Evolutionary conservation across 2,797 vertebrate genomes (phyloP), one percentile per base, ranked within the genome.

Genomic region (Leuciscus waleckii): DNA sequence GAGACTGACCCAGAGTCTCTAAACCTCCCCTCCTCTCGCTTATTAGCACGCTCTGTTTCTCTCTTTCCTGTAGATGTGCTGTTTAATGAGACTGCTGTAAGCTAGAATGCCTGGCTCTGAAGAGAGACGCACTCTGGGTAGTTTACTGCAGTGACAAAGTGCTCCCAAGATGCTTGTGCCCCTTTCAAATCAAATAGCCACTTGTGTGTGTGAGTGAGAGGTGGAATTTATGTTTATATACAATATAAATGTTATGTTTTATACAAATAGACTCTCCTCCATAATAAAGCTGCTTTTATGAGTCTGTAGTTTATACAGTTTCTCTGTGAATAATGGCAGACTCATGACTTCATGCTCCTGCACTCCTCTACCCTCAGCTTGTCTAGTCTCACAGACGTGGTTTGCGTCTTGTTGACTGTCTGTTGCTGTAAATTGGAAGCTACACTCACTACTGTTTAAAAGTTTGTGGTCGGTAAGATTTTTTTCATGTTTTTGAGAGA

Each of bases 141-240:
- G 87, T 90, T 90, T 86, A 80, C 83, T 85, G 76, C 85, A 81
- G 81, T 76, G 65, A 79, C 65, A 69, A 85, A 85, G 84, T 86
- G 61, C 49, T 89, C 87, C 49, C 71, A 39, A 65, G 68, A 87
- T 80, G 49, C 69, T 29, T 54, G 23, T 68, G 58, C 81, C 70
- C 61, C 74, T 32, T 29, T 54, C 77, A 32, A 37, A 68, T 35
- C 41, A 68, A 26, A 51, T 65, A 70, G 73, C 74, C 80, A 76
- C 43, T 49, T 82, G 43, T 86, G 61, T 82, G 70, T 70, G 35
- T 73, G 79, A 37, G 8, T 68, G 17, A 71, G 51, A 58, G 49
- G n/a, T 71, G n/a, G n/a, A 43, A 81, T 81, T 29, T 37, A 82
- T 82, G 51, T 58, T 37, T 81, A 81, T 82, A n/a, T 73, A 23